Conservation (phyloP, 2,888 invertebrate genomes). For the Petrolisthes manimaculis region DNA sequence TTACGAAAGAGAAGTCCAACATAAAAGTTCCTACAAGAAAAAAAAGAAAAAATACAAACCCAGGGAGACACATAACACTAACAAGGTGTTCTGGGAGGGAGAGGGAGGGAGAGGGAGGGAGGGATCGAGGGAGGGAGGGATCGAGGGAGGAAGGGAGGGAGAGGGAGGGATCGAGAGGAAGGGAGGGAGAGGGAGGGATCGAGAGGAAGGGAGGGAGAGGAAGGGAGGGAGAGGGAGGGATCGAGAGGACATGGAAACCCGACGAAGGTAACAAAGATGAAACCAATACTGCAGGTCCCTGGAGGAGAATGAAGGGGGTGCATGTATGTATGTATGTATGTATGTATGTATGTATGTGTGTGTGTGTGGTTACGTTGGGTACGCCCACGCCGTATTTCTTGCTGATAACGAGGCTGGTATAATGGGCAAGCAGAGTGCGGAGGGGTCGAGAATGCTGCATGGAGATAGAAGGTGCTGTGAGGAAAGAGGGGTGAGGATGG, state of each 20-base stretch:
- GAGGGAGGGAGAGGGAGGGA: background rate
- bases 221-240: background rate
- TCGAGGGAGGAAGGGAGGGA: background rate
- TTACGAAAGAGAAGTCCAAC: too few relatives aligned
- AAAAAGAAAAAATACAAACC: background rate
- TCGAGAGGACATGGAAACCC: background rate
- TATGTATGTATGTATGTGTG: background rate
- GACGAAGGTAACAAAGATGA: background rate
- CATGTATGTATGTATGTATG: slow-evolving; percentile 1
- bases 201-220: background rate
- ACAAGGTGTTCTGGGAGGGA: background rate
- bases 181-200: background rate
- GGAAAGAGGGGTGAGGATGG: too few relatives aligned
- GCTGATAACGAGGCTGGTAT: too few relatives aligned
- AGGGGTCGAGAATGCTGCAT: too few relatives aligned
- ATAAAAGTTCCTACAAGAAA: too few relatives aligned
- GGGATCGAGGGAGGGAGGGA: background rate
- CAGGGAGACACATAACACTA: background rate
- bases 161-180: background rate
- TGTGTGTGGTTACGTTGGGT: background rate
- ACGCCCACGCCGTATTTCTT: too few relatives aligned
- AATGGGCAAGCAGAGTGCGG: too few relatives aligned
- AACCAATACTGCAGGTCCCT: too few relatives aligned
- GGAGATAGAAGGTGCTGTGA: too few relatives aligned
- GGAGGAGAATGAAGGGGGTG: background rate